Evolutionary conservation across 2,888 invertebrate genomes (phyloP).

Genomic region (Cheiracanthium punctorium): DNA sequence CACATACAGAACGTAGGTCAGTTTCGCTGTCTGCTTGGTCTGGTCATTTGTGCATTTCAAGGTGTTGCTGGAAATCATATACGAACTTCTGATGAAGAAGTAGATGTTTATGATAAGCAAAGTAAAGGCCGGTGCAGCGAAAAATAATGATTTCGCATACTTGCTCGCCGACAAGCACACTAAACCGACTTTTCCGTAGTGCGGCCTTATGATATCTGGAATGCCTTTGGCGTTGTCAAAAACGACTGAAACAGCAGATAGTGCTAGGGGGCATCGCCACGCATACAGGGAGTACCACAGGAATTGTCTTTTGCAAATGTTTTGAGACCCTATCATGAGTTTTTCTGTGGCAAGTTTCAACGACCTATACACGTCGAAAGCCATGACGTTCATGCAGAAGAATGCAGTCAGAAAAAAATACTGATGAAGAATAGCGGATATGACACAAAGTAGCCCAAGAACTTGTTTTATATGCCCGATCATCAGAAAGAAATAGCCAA

Average conservation of each 20-base stretch:
- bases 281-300: constrained; percentile 77
- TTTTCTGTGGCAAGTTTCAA: constrained; percentile 77
- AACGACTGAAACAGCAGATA: constrained; percentile 75
- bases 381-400: constrained; percentile 67
- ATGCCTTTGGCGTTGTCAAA: background rate
- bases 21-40: constrained; percentile 2
- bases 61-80: constrained; percentile 75
- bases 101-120: constrained; percentile 77
- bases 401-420: constrained; percentile 49
- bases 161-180: constrained; percentile 71
- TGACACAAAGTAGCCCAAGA: background rate
- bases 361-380: constrained; percentile 76
- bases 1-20: constrained; percentile 75
- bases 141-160: constrained; percentile 78
- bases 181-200: constrained; percentile 16
- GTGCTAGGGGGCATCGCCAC: constrained; percentile 76
- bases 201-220: constrained; percentile 19
- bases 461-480: constrained; percentile 76
- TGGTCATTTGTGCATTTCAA: constrained; percentile 36
- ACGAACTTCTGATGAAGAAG: constrained; percentile 76
- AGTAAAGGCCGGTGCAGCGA: constrained; percentile 77
- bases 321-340: constrained; percentile 76
- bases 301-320: constrained; percentile 76
- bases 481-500: constrained; percentile 78
- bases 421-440: constrained; percentile 27